Conservation (phyloP, 2,113 vertebrate species). For the Myxocyprinus asiaticus region DNA sequence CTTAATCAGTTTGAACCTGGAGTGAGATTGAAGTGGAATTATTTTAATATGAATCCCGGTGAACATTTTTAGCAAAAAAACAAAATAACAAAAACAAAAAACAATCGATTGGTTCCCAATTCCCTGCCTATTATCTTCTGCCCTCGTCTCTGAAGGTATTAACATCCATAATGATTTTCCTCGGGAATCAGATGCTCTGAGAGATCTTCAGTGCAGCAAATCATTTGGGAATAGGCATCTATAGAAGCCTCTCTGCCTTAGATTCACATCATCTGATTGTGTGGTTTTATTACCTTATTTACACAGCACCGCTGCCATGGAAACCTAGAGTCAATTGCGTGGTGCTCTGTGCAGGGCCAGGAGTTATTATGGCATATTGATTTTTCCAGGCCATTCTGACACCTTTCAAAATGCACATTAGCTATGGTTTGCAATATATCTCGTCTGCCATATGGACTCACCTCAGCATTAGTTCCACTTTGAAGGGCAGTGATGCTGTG, state of each 20-base stretch:
- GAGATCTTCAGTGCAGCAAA: conserved; percentile 8
- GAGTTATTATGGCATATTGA: conserved; percentile 65
- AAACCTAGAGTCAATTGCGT: conserved; percentile 66
- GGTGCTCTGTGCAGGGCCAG: conserved; percentile 53
- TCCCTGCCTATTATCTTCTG: conserved; percentile 37
- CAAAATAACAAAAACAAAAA: conserved; percentile 21
- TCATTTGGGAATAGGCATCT: conserved; percentile 32
- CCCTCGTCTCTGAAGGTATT: conserved; percentile 38
- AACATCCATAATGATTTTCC: conserved; percentile 46
- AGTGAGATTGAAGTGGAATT: conserved; percentile 19
- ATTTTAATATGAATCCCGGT: conserved; percentile 22
- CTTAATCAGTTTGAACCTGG: conserved; percentile 32
- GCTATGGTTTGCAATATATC: conserved; percentile 53
- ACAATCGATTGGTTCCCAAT: conserved; percentile 36
- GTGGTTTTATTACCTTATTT: conserved; percentile 57
- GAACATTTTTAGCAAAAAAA: not conserved
- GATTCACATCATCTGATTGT: conserved; percentile 55
- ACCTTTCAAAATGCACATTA: conserved; percentile 60
- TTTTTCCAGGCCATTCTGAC: conserved; percentile 53
- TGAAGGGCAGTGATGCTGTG: conserved; percentile 45
- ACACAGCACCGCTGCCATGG: conserved; percentile 59
- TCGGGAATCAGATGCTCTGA: conserved; percentile 13
- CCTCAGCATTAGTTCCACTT: conserved; percentile 66
- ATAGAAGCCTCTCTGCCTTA: conserved; percentile 29
- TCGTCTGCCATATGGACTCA: conserved; percentile 49